Base-by-base conservation (phyloP, 2,113 vertebrate genomes). In the Ibidorhyncha struthersii region DNA sequence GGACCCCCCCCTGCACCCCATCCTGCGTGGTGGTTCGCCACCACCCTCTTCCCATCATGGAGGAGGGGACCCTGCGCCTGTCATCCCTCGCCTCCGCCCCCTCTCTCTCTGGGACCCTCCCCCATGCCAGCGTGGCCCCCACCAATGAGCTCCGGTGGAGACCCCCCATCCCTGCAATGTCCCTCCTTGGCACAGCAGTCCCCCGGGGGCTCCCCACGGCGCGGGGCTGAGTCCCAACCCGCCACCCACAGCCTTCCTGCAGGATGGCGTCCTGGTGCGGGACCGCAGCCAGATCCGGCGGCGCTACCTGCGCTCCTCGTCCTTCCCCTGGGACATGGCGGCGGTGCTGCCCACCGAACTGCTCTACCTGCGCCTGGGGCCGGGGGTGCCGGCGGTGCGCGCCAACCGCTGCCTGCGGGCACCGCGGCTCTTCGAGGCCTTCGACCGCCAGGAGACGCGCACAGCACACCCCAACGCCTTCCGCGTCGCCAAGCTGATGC, bases 371-470 rank as follows among this genome's bases (percentile, higher is more conserved):
- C 55, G 17, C 10, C 93, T 99, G 9, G 98, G 99, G 26, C 77
- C 96, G 2, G 96, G 98, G 79, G 96, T 78, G 6, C 98, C 99
- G 0, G 90, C 95, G 0, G 98, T 99, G 27, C 97, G 99, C 2
- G 91, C 99, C 89, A 99, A 99, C 94, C 99, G 99, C 56, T 98
- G 99, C 36, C 97, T 99, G 17, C 98, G 98, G 1, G 67, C 73
- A 0, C 96, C 98, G 0, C 98, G 99, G 13, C 98, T 99, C 40
- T 97, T 96, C 0, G 99, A 99, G 97, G 98, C 99, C 72, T 98
- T 99, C 3, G 99, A 99, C 70, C 99, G 98, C 16, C 98, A 98
- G 17, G 99, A 99, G 97, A 99, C 99, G 0, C 99, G 98, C 65
- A 99, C 99, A 0, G 98, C 98, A 1, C 98, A 98, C 92, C 99